phyloP scores from a whole-genome alignment of 2,888 invertebrate genomes.

The Zygogramma bicolorata region DNA sequence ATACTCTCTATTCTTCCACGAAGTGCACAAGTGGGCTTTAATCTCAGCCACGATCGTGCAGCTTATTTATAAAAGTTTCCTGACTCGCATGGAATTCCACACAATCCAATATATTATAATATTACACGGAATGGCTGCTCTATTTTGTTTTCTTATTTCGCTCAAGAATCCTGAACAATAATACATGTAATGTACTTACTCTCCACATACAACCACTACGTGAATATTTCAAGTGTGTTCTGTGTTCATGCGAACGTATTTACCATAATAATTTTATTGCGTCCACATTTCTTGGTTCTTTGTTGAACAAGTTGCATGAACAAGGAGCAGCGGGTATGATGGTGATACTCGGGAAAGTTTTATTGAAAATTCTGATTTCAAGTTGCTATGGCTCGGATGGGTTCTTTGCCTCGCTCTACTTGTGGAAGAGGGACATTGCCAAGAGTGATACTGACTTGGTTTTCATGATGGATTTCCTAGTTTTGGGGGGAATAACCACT shows the following conservation, averaged over 20 bases:
- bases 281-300: constrained; percentile 17
- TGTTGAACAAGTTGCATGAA: constrained; percentile 15
- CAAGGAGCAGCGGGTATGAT: background rate
- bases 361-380: constrained; percentile 18
- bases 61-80: constrained; percentile 7
- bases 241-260: constrained; percentile 16
- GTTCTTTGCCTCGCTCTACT: background rate
- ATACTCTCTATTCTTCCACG: background rate
- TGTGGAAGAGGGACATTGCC: too few relatives aligned
- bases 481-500: too few relatives aligned
- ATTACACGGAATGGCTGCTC: background rate
- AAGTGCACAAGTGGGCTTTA: background rate
- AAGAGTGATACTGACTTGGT: too few relatives aligned
- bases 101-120: constrained; percentile 19
- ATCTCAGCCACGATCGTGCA: background rate
- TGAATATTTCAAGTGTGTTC: constrained; percentile 28
- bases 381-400: constrained; percentile 4
- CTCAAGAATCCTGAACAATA: constrained; percentile 17
- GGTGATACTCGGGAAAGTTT: background rate
- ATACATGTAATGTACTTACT: constrained; percentile 25
- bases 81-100: background rate
- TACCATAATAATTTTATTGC: constrained; percentile 34
- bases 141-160: constrained; percentile 12
- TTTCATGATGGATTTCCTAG: background rate
- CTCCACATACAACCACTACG: constrained; percentile 15